Base-by-base conservation (phyloP, 2,797 vertebrate species). In the Melanotaenia maccullochi region DNA sequence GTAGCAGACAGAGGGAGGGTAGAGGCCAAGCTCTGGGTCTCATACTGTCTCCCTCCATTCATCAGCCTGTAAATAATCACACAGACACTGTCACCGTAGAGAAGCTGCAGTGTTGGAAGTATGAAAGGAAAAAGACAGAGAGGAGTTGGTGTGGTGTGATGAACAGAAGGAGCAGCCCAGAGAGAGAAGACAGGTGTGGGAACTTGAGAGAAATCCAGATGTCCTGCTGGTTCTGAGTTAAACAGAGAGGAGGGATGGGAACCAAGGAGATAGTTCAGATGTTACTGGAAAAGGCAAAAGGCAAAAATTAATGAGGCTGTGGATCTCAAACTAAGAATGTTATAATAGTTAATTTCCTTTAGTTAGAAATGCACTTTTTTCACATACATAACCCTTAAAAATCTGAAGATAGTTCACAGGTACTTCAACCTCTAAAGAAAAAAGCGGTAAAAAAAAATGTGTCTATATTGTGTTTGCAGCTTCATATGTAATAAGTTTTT, bases 1-100 rank as follows among this genome's bases (percentile, higher is more conserved):
- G n/a, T 25, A 60, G 73, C 75, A 83, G 88, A 87, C 84, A 70
- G 75, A 51, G 52, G 52, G 56, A 60, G 84, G 77, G 60, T 64
- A 78, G 60, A 87, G 81, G 81, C 49, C 74, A 65, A 73, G 73
- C 76, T 79, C 77, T 32, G 65, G 73, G 75, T 83, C 83, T 88
- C 75, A 54, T 60, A 44, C 74, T 79, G 24, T 85, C 76, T 81
- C 75, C 25, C 47, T 73, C 71, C 83, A 73, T 86, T 85, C 81
- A 88, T 36, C 77, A 77, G 76, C 63, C 9, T 60, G 76, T 84
- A 82, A 87, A 87, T 87, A 79, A 79, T 63, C 68, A 2, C 62
- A 49, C 73, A 58, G 68, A 18, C 65, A 51, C 32, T 68, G 63
- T 73, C 78, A 64, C 0, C 14, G 18, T 28, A 56, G 52, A 57